Percentiles rank a stretch among this genome's conserved stretches.
These are phyloP conservation scores for Miniopterus natalensis DNA, from an alignment of 2,113 vertebrate species.

Conservation along the genomic window DNA sequence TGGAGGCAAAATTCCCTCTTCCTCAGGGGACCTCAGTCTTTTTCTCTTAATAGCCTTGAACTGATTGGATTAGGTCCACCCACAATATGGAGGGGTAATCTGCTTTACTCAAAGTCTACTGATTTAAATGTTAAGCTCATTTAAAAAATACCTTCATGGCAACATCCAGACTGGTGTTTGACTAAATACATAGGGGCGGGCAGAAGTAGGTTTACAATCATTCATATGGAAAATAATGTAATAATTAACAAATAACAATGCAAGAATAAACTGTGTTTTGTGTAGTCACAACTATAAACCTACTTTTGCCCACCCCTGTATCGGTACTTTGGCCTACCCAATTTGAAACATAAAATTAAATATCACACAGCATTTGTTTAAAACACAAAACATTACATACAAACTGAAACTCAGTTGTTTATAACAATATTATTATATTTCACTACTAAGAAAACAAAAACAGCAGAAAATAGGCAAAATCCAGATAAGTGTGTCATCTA, in stretches of 20 bases:
- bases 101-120: background rate
- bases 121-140: background rate
- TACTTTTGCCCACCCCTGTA: too few species aligned
- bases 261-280: too few species aligned
- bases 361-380: constrained; percentile 73
- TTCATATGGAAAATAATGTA: too few species aligned
- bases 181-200: constrained; percentile 33
- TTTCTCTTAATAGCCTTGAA: constrained; percentile 25
- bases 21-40: background rate
- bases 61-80: background rate
- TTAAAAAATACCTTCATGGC: background rate
- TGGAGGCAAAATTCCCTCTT: constrained; percentile 16
- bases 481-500: constrained; percentile 81
- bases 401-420: constrained; percentile 83
- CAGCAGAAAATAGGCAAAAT: constrained; percentile 69
- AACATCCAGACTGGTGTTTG: constrained; percentile 1
- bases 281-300: too few species aligned
- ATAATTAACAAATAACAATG: too few species aligned
- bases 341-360: constrained; percentile 79
- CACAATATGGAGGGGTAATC: background rate
- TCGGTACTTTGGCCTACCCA: constrained; percentile 69
- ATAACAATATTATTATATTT: constrained; percentile 84
- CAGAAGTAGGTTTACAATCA: too few species aligned
- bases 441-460: constrained; percentile 82
- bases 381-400: constrained; percentile 79